These are phyloP conservation scores for Hydrocynus forskahlii DNA, from an alignment of 2,797 vertebrate species.

Conservation along the genomic window DNA sequence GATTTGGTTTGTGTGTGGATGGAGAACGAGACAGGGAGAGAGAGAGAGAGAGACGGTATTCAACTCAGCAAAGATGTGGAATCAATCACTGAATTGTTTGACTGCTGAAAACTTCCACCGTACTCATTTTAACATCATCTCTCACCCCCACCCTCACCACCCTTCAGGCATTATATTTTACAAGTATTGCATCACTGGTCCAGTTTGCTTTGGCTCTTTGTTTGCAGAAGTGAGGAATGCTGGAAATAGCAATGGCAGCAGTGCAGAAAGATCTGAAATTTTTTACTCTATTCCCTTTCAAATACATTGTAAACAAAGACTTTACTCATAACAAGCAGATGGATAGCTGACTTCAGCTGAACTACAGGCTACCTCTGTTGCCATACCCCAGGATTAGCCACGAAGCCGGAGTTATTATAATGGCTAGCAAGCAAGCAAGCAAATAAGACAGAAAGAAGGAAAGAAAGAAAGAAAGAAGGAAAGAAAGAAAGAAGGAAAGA, in stretches of 20 bases:
- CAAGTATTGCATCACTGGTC: slow-evolving; percentile 39
- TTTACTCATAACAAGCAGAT: background rate
- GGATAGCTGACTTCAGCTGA: background rate
- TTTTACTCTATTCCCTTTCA: background rate
- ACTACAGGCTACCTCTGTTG: background rate
- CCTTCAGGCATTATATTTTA: slow-evolving; percentile 17
- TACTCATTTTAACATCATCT: background rate
- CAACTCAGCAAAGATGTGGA: background rate
- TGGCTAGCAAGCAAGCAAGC: too few relatives aligned
- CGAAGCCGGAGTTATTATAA: too few relatives aligned
- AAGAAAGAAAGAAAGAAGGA: too few relatives aligned
- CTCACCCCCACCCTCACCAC: background rate
- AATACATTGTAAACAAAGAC: background rate
- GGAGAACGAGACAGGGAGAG: slow-evolving; percentile 4
- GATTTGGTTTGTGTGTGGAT: slow-evolving; percentile 32
- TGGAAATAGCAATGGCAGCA: slow-evolving; percentile 19
- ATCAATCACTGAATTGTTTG: slow-evolving; percentile 42
- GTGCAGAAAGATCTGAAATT: background rate
- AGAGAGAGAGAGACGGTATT: slow-evolving; percentile 9
- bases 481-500: too few relatives aligned
- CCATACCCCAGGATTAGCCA: too few relatives aligned
- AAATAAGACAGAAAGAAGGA: too few relatives aligned
- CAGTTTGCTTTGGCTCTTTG: slow-evolving; percentile 23
- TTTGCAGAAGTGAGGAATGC: slow-evolving; percentile 10
- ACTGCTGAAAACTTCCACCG: slow-evolving; percentile 15